Percentiles rank a stretch among this genome's conserved stretches.
Conservation (phyloP, 2,888 invertebrate species). For the Agrotis segetum region DNA sequence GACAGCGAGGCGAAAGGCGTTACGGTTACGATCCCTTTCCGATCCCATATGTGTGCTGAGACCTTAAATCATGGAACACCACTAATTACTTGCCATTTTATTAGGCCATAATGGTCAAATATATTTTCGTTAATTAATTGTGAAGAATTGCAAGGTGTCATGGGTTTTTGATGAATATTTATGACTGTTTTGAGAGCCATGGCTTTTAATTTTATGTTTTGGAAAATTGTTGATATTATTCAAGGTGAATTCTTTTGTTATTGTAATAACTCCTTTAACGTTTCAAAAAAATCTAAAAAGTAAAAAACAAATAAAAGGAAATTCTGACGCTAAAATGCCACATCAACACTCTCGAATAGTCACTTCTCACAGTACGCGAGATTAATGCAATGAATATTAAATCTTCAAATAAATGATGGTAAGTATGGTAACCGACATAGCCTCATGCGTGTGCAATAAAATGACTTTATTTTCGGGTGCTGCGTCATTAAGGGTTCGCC, state of each 20-base stretch:
- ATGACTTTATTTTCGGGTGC: constrained; percentile 84
- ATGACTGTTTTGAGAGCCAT: constrained; percentile 23
- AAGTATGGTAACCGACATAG: constrained; percentile 73
- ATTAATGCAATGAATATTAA: constrained; percentile 62
- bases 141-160: constrained; percentile 26
- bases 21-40: too few relatives aligned
- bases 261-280: constrained; percentile 2
- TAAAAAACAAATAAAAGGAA: not conserved
- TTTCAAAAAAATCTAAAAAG: not conserved
- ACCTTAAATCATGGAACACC: constrained; percentile 85
- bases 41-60: too few relatives aligned
- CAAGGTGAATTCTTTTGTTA: constrained; percentile 1
- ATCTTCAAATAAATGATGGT: constrained; percentile 74
- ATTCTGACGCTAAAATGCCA: not conserved
- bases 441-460: constrained; percentile 82
- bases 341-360: not conserved
- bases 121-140: constrained; percentile 49
- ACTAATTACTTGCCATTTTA: constrained; percentile 78
- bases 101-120: constrained; percentile 48
- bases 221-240: constrained; percentile 19
- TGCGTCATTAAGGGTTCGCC: constrained; percentile 83
- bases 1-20: too few relatives aligned
- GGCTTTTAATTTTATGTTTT: constrained; percentile 5
- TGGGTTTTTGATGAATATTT: constrained; percentile 29
- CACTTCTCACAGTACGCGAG: constrained; percentile 20